Evolutionary conservation across 2,797 vertebrate species (phyloP), one percentile per base, ranked within the genome.

Genomic region (Sebastes elongatus): DNA sequence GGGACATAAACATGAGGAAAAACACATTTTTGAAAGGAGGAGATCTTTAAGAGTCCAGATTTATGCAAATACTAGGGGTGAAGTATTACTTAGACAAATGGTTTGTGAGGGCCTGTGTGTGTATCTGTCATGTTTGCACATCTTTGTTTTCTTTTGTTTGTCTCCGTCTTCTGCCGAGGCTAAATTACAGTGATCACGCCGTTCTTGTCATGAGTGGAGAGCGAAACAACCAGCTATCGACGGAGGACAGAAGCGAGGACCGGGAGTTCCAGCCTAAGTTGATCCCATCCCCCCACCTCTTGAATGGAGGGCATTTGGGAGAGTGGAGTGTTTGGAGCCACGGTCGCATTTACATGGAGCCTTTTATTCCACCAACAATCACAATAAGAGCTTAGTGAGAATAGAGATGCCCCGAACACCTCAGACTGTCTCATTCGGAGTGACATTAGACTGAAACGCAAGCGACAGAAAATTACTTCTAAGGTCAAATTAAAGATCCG

Each of bases 171-270:
- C 32, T n/a, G 28, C 52, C 3, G 5, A 28, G 49, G 55, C 55
- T 49, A 75, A 89, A 91, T 84, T 80, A 88, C 63, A 74, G 85
- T 84, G 30, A 88, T 91, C 52, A 16, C 5, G 1, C 3, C 4
- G 16, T 69, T 77, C 80, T 88, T 68, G 72, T 81, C 64, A 80
- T 18, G 56, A 90, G 86, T 86, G 78, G 71, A 84, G 82, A 79
- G 67, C 25, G 11, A 88, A 90, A 90, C 30, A 52, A 89, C 85
- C 8, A 63, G 55, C 80, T 86, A 76, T 88, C 10, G 2, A 84
- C n/a, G 0, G 27, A 55, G 23, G 23, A 87, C 69, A 63, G 52
- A 79, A 83, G 78, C 63, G 63, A 56, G 57, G 79, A 56, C 23
- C 16, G 4, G 55, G 55, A 56, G 56, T 57, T 66, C 57, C 66